phyloP scores from a whole-genome alignment of 2,888 invertebrate genomes.

The Dolomedes plantarius region DNA sequence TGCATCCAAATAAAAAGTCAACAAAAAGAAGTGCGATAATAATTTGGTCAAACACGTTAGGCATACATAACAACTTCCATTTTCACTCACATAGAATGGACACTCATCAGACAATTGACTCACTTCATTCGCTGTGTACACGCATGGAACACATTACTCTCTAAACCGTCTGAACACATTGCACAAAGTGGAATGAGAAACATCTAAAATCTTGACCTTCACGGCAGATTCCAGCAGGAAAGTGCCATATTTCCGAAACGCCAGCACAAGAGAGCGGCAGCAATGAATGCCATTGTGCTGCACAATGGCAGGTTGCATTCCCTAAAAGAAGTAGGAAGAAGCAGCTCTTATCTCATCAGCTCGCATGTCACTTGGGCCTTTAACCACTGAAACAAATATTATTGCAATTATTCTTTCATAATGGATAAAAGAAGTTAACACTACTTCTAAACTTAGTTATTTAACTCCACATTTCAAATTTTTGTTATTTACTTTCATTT shows the following conservation, averaged over 20 bases:
- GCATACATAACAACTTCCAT: not conserved
- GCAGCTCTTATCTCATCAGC: not conserved
- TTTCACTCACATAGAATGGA: not conserved
- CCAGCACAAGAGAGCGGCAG: no score
- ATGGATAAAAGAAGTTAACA: no score
- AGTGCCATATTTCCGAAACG: no score
- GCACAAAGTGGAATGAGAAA: slow-evolving; percentile 58
- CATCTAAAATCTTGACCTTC: slow-evolving; percentile 24
- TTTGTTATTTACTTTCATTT: no score
- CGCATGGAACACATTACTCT: slow-evolving; percentile 30
- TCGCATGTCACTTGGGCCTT: slow-evolving; percentile 6
- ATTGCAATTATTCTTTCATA: no score
- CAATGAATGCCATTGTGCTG: no score
- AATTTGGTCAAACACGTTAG: not conserved
- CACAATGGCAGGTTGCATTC: no score
- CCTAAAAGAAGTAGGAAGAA: not conserved
- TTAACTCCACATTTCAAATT: no score
- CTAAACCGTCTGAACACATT: slow-evolving; percentile 59
- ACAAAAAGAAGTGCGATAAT: not conserved
- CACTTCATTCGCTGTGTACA: not conserved
- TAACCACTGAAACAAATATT: slow-evolving; percentile 11
- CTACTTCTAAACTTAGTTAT: no score
- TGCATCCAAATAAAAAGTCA: not conserved
- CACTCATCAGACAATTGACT: not conserved
- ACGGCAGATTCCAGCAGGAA: not conserved